Percentiles rank a stretch among this genome's conserved stretches.
Evolutionary conservation across 2,888 invertebrate species (phyloP).

Genomic region (Hedychridium roseum): DNA sequence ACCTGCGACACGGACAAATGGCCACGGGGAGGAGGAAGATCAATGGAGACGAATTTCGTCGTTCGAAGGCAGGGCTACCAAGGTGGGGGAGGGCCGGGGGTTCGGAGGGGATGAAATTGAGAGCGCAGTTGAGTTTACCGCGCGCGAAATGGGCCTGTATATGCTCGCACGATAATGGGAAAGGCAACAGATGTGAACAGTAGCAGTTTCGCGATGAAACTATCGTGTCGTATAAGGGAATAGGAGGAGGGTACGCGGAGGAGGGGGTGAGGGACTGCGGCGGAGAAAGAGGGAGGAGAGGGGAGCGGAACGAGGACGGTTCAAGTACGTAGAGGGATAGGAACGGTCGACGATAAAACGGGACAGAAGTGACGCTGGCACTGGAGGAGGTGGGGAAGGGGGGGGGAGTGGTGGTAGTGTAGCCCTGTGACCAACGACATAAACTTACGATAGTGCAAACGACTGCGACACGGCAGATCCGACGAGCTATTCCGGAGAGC

Average conservation of each 20-base stretch:
- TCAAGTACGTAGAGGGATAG: too few species aligned
- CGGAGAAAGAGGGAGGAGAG: constrained; percentile 2
- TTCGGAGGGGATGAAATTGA: constrained; percentile 9
- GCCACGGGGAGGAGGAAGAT: too few species aligned
- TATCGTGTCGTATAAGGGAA: constrained; percentile 38
- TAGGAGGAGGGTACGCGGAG: too few species aligned
- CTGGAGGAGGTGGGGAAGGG: constrained; percentile 1
- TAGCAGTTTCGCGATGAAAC: constrained; percentile 48
- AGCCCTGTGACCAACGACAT: constrained; percentile 31
- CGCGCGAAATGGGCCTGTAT: constrained; percentile 21
- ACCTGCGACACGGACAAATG: too few species aligned
- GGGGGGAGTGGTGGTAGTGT: constrained; percentile 4
- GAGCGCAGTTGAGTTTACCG: constrained; percentile 21
- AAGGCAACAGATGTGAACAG: constrained; percentile 51
- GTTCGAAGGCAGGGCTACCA: too few species aligned
- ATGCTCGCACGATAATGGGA: constrained; percentile 37
- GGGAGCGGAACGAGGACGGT: background rate
- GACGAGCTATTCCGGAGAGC: background rate
- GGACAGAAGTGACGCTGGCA: constrained; percentile 2
- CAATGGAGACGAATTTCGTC: too few species aligned
- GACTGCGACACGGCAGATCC: constrained; percentile 27
- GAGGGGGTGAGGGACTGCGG: too few species aligned
- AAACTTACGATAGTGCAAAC: constrained; percentile 48
- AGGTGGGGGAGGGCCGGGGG: too few species aligned
- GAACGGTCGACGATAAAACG: background rate